Percentiles rank a stretch among this genome's conserved stretches.
phyloP scores from a whole-genome alignment of 2,113 vertebrate species.

The Amazona guildingii region DNA sequence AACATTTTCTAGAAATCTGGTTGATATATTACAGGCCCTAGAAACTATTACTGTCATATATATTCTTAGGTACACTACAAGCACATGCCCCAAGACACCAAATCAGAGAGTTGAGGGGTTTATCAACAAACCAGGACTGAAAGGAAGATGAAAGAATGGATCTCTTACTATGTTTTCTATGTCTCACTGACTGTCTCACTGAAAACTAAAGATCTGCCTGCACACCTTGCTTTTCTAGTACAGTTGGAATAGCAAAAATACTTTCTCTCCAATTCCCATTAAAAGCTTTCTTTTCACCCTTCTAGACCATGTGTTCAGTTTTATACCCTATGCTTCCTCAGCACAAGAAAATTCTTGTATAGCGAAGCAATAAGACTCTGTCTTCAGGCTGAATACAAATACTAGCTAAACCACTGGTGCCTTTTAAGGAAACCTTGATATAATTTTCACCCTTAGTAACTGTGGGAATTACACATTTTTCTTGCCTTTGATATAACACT shows the following conservation, averaged over 20 bases:
- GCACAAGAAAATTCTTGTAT: not conserved
- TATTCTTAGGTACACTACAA: not conserved
- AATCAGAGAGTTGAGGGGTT: not conserved
- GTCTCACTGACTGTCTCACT: not conserved
- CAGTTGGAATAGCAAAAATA: not conserved
- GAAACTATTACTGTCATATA: not conserved
- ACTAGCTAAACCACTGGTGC: not conserved
- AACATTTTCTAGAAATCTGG: conserved; percentile 2
- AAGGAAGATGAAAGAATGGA: not conserved
- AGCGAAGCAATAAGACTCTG: not conserved
- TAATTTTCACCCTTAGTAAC: not conserved
- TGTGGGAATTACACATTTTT: not conserved
- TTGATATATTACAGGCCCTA: not conserved
- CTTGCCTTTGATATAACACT: not conserved
- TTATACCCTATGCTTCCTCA: not conserved
- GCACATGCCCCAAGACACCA: not conserved
- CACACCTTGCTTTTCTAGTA: not conserved
- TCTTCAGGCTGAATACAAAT: not conserved
- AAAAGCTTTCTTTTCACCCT: not conserved
- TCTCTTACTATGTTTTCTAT: not conserved
- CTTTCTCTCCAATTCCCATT: not conserved
- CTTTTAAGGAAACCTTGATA: not conserved
- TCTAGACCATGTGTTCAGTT: not conserved
- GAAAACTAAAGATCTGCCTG: not conserved
- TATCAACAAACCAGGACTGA: not conserved